These are phyloP conservation scores for Megatriorchis doriae DNA, from an alignment of 2,113 vertebrate species.

Conservation along the genomic window DNA sequence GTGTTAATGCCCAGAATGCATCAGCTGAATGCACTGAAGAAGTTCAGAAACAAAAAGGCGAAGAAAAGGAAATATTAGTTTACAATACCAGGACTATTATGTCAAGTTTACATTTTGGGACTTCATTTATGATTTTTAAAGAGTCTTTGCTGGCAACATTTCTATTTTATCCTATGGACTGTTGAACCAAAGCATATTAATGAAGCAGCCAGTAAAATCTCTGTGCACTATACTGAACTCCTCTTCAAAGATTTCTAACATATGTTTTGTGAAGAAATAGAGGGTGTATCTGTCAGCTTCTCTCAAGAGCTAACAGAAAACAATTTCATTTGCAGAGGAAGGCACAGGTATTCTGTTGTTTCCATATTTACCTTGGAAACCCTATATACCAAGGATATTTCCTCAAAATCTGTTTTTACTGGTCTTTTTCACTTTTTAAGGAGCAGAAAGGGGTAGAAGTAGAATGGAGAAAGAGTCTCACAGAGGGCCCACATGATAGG, in stretches of 20 bases:
- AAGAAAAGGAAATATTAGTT: neutral
- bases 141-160: neutral
- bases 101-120: neutral
- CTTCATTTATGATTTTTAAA: neutral
- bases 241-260: neutral
- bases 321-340: neutral
- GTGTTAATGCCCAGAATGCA: neutral
- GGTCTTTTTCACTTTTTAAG: neutral
- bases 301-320: neutral
- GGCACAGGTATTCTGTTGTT: neutral
- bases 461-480: neutral
- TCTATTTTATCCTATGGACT: neutral
- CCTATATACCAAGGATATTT: neutral
- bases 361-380: neutral
- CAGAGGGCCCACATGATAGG: neutral
- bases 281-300: neutral
- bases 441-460: neutral
- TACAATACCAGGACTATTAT: neutral
- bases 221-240: neutral
- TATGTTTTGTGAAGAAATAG: neutral
- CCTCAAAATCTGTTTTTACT: neutral
- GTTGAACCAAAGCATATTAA: neutral
- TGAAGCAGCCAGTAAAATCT: neutral
- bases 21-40: neutral
- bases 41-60: neutral